Evolutionary conservation across 2,888 invertebrate species (phyloP), one percentile per base, ranked within the genome.

Genomic region (Dione vanillae): DNA sequence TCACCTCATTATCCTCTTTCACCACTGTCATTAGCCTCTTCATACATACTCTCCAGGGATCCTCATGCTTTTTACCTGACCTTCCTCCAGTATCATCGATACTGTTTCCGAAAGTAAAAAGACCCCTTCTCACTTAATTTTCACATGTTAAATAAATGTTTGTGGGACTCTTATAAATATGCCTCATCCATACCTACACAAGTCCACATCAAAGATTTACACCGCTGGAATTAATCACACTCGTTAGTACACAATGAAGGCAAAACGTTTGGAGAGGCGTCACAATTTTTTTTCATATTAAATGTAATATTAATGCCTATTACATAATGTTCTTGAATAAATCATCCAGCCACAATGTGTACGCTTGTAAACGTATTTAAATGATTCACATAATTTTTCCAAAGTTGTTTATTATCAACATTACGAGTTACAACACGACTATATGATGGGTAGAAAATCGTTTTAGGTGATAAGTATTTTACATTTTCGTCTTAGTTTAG

Each of bases 391-490:
- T 83, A 81, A 85, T 84, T 78, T 72, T 77, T 81, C 83, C 82
- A 84, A 81, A 83, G 77, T 80, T 81, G 80, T 83, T 83, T 87
- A 86, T 88, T 84, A 80, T 80, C 83, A 80, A 84, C 84, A 84
- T 74, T 73, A 74, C 82, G 77, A 49, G 16, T 49, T 19, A 49
- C 16, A 16, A 19, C 11, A 11, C 19, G 27, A 76, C 74, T 81
- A 80, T 82, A 80, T 79, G 76, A 81, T 54, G 56, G 40, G 20
- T 49, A 20, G 67, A 65, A 69, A 72, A 62, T 67, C 66, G 58
- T 70, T 11, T 27, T 43, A 20, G 40, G 64, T 49, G 37, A n/a
- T 54, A 19, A 27, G 35, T 40, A 12, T 41, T 0, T 43, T 61
- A 27, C 43, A 20, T 20, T 20, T 10, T 19, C 11, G 49, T 11